Evolutionary conservation across 2,113 vertebrate species (phyloP).

Genomic region (Ictalurus furcatus): DNA sequence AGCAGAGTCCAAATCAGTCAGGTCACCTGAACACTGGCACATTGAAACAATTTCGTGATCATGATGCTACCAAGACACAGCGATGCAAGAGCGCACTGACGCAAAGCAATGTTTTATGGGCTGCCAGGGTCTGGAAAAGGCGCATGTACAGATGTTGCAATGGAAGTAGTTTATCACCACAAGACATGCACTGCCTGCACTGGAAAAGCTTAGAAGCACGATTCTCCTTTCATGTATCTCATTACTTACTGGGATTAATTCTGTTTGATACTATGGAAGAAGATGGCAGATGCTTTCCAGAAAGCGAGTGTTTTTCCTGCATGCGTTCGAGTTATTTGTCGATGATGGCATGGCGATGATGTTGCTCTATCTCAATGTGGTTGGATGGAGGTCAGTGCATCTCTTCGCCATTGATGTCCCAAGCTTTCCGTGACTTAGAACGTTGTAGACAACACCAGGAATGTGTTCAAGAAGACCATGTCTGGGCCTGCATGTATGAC

Average conservation of each 20-base stretch:
- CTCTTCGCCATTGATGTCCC: background rate
- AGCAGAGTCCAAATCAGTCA: background rate
- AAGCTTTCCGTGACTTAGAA: conserved; percentile 44
- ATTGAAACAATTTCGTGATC: conserved; percentile 34
- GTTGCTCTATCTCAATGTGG: conserved; percentile 10
- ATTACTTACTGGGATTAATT: conserved; percentile 41
- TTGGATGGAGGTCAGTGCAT: background rate
- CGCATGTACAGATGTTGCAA: conserved; percentile 42
- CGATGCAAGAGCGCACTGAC: conserved; percentile 26
- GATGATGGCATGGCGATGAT: conserved; percentile 9
- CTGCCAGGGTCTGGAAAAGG: conserved; percentile 43
- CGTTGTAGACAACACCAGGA: conserved; percentile 33
- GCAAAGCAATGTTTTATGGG: conserved; percentile 35
- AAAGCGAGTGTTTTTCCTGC: conserved; percentile 13
- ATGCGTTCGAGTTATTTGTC: background rate
- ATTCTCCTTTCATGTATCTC: conserved; percentile 43
- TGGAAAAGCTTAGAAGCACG: conserved; percentile 38
- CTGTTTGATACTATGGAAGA: conserved; percentile 32
- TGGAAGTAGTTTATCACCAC: conserved; percentile 44
- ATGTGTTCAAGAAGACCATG: conserved; percentile 15
- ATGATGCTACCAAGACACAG: conserved; percentile 22
- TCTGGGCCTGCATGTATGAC: conserved; percentile 29
- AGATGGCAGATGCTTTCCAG: conserved; percentile 41
- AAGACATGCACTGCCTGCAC: conserved; percentile 38
- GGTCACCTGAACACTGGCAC: conserved; percentile 18